phyloP scores from a whole-genome alignment of 1,140 invertebrate species.

The Drosophila sulfurigaster region DNA sequence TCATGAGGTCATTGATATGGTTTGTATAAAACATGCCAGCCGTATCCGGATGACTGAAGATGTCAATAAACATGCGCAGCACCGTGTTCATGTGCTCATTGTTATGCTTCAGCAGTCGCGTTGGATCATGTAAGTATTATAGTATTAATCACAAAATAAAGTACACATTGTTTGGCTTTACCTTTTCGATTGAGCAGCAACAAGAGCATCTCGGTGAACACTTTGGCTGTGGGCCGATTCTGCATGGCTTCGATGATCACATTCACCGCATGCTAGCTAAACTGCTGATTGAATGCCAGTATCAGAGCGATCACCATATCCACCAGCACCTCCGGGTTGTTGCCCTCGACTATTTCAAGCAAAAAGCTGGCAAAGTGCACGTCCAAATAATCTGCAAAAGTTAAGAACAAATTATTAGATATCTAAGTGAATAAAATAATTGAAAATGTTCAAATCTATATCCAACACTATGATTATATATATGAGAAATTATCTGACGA shows the following conservation, averaged over 20 bases:
- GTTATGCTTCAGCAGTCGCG: slow-evolving; percentile 92
- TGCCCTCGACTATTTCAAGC: slow-evolving; percentile 92
- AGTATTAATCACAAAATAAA: background rate
- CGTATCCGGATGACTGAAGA: slow-evolving; percentile 91
- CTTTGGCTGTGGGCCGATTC: slow-evolving; percentile 90
- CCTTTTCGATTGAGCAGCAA: slow-evolving; percentile 95
- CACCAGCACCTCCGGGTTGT: slow-evolving; percentile 91
- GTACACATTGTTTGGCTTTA: slow-evolving; percentile 82
- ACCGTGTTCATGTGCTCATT: slow-evolving; percentile 93
- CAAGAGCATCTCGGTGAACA: slow-evolving; percentile 95
- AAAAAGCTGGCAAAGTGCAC: slow-evolving; percentile 92
- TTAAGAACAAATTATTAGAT: too few species aligned
- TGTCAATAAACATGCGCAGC: slow-evolving; percentile 93
- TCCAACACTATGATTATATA: too few species aligned
- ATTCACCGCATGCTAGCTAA: slow-evolving; percentile 89
- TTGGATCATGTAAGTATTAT: slow-evolving; percentile 92
- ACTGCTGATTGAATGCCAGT: slow-evolving; percentile 95
- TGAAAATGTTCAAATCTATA: too few species aligned
- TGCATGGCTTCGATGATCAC: slow-evolving; percentile 91
- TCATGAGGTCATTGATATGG: slow-evolving; percentile 96
- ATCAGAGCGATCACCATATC: slow-evolving; percentile 94
- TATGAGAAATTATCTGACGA: too few species aligned
- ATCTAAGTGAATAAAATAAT: too few species aligned
- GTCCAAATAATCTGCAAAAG: slow-evolving; percentile 87
- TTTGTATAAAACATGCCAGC: slow-evolving; percentile 96